Percentiles rank a stretch among this genome's conserved stretches.
These are phyloP conservation scores for Onychostruthus taczanowskii DNA, from an alignment of 2,113 vertebrate species.

Conservation along the genomic window DNA sequence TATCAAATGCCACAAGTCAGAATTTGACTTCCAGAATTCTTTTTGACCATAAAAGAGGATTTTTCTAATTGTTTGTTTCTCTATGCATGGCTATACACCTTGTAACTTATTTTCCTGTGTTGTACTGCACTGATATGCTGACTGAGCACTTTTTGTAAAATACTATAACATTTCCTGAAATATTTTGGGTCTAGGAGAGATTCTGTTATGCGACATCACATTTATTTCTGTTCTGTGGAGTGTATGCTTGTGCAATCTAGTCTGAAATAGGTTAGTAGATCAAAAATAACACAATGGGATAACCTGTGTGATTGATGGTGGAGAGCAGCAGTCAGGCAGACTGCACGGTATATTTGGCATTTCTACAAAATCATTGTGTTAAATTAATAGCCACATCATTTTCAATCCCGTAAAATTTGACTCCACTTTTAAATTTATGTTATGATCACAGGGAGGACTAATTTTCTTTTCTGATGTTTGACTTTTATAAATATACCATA, in stretches of 20 bases:
- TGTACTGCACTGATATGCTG: neutral
- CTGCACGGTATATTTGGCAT: neutral
- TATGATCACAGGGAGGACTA: neutral
- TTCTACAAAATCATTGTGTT: neutral
- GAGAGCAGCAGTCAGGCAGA: neutral
- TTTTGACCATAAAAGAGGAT: neutral
- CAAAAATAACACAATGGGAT: neutral
- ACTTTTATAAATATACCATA: neutral
- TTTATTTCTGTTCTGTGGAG: neutral
- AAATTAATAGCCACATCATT: neutral
- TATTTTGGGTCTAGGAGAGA: neutral
- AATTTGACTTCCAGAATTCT: neutral
- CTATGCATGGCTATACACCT: neutral
- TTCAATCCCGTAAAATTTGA: neutral
- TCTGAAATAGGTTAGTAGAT: neutral
- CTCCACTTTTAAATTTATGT: neutral
- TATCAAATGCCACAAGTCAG: neutral
- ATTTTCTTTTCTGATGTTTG: conserved; percentile 29
- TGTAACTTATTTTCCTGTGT: neutral
- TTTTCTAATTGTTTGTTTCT: neutral
- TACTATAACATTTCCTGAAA: neutral
- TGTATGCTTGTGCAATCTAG: neutral
- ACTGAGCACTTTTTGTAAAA: neutral
- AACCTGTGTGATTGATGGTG: neutral
- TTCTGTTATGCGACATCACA: neutral